A percentile compares a stretch with the other conserved stretches of the same genome.
Conservation (phyloP, 1,140 invertebrate genomes). For the Bathynomus jamesi region DNA sequence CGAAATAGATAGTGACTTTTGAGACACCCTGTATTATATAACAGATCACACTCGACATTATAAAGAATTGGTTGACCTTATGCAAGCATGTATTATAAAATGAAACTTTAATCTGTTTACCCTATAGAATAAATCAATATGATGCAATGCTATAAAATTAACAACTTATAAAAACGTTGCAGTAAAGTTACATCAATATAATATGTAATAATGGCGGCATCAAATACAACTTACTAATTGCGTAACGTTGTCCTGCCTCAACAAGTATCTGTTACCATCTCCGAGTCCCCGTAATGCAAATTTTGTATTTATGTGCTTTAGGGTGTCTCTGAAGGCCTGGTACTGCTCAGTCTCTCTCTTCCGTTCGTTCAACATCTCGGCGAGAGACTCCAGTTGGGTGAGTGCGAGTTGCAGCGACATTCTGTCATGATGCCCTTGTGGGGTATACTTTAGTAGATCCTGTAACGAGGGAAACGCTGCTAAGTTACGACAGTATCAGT, state of each 20-base stretch:
- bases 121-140: not conserved
- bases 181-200: too few species aligned
- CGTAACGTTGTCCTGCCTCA: slow-evolving; percentile 81
- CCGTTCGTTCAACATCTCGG: slow-evolving; percentile 90
- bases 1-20: too few species aligned
- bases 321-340: slow-evolving; percentile 62
- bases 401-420: slow-evolving; percentile 87
- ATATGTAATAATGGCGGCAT: slow-evolving; percentile 72
- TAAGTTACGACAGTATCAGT: not conserved
- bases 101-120: too few species aligned
- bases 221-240: slow-evolving; percentile 58
- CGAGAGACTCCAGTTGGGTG: slow-evolving; percentile 85
- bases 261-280: slow-evolving; percentile 59
- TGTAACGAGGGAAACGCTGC: too few species aligned
- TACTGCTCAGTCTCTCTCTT: slow-evolving; percentile 91
- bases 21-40: too few species aligned
- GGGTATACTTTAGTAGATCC: slow-evolving; percentile 91
- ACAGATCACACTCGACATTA: too few species aligned
- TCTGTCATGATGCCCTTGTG: slow-evolving; percentile 83
- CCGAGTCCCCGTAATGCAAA: slow-evolving; percentile 60
- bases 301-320: slow-evolving; percentile 68
- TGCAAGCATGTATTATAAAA: not conserved
- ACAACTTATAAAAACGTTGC: not conserved
- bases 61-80: too few species aligned
- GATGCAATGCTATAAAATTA: not conserved